phyloP scores from a whole-genome alignment of 1,140 invertebrate species.

The Leptinotarsa texana region DNA sequence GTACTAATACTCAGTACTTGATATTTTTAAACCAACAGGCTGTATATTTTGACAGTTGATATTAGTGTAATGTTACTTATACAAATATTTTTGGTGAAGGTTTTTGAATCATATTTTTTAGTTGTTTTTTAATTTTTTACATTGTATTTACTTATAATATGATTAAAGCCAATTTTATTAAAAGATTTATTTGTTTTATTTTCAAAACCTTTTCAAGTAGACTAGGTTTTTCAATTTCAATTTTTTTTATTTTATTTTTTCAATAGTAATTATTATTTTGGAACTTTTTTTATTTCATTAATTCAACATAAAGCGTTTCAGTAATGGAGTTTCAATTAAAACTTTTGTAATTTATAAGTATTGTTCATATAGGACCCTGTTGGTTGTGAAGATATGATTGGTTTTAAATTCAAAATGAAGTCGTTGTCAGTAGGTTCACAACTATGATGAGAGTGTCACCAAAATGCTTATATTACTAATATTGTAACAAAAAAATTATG shows the following conservation, averaged over 20 bases:
- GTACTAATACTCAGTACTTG: neutral
- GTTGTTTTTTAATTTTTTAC: conserved; percentile 32
- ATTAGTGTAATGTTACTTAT: neutral
- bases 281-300: too few relatives aligned
- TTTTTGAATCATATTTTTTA: conserved; percentile 31
- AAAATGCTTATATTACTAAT: too few relatives aligned
- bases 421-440: too few relatives aligned
- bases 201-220: conserved; percentile 32
- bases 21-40: neutral
- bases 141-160: conserved; percentile 9
- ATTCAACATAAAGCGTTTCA: too few relatives aligned
- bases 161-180: neutral
- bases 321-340: too few relatives aligned
- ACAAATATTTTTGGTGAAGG: conserved; percentile 31
- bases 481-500: too few relatives aligned
- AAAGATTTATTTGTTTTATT: conserved; percentile 31
- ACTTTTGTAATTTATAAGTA: too few relatives aligned
- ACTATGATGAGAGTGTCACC: too few relatives aligned
- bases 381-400: too few relatives aligned
- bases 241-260: neutral
- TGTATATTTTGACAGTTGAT: neutral
- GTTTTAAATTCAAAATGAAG: too few relatives aligned
- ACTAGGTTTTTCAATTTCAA: conserved; percentile 33
- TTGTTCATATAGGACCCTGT: too few relatives aligned
- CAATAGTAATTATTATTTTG: too few relatives aligned